Conservation (phyloP, 1,140 invertebrate genomes). For the Trypoxylus dichotomus region DNA sequence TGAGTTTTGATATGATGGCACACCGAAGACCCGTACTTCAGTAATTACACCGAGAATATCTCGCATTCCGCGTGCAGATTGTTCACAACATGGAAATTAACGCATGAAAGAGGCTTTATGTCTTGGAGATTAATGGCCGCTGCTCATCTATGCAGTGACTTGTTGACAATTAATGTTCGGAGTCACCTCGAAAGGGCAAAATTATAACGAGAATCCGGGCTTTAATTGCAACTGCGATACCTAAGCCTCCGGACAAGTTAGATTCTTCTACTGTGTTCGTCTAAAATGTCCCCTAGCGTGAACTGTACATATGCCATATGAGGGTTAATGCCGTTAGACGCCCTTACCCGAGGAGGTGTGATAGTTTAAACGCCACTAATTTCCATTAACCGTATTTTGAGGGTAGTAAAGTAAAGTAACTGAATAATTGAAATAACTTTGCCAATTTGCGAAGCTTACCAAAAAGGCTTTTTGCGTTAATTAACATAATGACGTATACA, state of each 20-base stretch:
- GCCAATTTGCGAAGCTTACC: too few species aligned
- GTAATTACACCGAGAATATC: slow-evolving; percentile 40
- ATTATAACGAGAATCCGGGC: slow-evolving; percentile 7
- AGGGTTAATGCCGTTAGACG: too few species aligned
- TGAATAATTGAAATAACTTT: too few species aligned
- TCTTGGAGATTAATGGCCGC: slow-evolving; percentile 36
- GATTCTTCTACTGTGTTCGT: neutral
- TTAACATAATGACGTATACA: too few species aligned
- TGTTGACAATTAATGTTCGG: slow-evolving; percentile 30
- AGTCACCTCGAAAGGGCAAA: slow-evolving; percentile 17
- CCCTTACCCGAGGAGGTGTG: too few species aligned
- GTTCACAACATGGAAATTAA: slow-evolving; percentile 42
- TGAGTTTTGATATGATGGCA: slow-evolving; percentile 12
- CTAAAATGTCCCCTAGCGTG: neutral
- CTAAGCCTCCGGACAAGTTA: neutral
- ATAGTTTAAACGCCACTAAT: too few species aligned
- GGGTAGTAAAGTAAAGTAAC: too few species aligned
- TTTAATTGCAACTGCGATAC: slow-evolving; percentile 7
- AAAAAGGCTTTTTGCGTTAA: too few species aligned
- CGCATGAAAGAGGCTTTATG: slow-evolving; percentile 38
- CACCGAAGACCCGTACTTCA: slow-evolving; percentile 18
- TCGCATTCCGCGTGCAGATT: slow-evolving; percentile 41
- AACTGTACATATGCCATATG: neutral
- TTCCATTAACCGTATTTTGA: too few species aligned
- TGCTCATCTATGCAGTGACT: slow-evolving; percentile 30